Percentiles rank a stretch among this genome's conserved stretches.
Evolutionary conservation across 1,140 invertebrate species (phyloP).

Genomic region (Episyrphus balteatus): DNA sequence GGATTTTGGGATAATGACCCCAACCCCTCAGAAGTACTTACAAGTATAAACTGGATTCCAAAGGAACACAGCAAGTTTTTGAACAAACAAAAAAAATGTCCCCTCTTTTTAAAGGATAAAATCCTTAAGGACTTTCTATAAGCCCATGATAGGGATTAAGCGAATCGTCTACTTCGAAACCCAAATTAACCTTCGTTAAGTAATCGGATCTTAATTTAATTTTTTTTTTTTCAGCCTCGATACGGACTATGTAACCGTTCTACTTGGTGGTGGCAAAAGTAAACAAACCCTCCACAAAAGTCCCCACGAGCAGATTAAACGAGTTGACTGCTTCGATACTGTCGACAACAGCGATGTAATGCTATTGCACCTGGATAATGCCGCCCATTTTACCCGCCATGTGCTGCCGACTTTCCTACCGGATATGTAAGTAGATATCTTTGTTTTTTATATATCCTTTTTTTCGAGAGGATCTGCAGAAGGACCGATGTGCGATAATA

Average conservation of each 20-base stretch:
- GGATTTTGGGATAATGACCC: too few species aligned
- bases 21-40: too few species aligned
- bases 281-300: constrained; percentile 45
- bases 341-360: constrained; percentile 41
- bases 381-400: constrained; percentile 45
- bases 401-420: constrained; percentile 47
- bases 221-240: constrained; percentile 39
- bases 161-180: too few species aligned
- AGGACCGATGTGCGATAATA: too few species aligned
- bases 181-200: not conserved
- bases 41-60: too few species aligned
- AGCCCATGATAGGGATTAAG: too few species aligned
- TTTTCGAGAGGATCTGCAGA: not conserved
- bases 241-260: constrained; percentile 46
- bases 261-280: constrained; percentile 47
- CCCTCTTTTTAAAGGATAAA: too few species aligned
- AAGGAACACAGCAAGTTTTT: too few species aligned
- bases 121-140: too few species aligned
- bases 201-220: not conserved
- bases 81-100: too few species aligned
- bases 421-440: constrained; percentile 12
- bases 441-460: not conserved
- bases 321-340: constrained; percentile 41
- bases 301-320: constrained; percentile 54
- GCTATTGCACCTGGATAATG: constrained; percentile 46